These are phyloP conservation scores for Haliclystus octoradiatus DNA, from an alignment of 30 jellyfish, hydroid and myxozoan genomes.

Conservation along the genomic window DNA sequence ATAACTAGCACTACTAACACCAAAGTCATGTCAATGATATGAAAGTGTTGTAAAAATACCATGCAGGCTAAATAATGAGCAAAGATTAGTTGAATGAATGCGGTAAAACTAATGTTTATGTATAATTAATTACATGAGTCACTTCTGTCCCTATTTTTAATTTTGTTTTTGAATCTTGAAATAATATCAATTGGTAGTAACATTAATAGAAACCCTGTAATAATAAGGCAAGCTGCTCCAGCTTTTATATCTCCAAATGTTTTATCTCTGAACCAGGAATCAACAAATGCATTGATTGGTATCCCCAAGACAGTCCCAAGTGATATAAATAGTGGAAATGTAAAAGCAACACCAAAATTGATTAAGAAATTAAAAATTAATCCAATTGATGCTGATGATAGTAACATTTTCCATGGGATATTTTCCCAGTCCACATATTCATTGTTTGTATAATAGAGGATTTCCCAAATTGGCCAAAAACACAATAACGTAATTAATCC, in stretches of 20 bases:
- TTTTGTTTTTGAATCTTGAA: conserved; percentile 5
- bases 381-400: conserved; percentile 38
- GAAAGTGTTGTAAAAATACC: no score
- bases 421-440: conserved; percentile 30
- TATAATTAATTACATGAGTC: no score
- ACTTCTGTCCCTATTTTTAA: no score
- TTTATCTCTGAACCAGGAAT: conserved; percentile 19
- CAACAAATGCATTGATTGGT: conserved; percentile 50
- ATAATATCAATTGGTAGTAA: conserved; percentile 14
- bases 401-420: conserved; percentile 37
- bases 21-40: no score
- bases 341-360: conserved; percentile 47
- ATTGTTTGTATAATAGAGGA: conserved; percentile 21
- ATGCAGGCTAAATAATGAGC: no score
- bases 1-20: no score
- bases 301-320: conserved; percentile 50
- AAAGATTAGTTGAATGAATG: no score
- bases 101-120: no score
- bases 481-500: conserved; percentile 16
- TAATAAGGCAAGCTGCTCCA: conserved; percentile 28
- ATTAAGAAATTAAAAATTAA: conserved; percentile 38
- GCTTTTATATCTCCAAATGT: conserved; percentile 27
- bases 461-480: conserved; percentile 32
- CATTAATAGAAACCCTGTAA: conserved; percentile 42
- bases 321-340: conserved; percentile 52